These are phyloP conservation scores for Dromaius novaehollandiae DNA, from an alignment of 2,113 vertebrate species.

Conservation along the genomic window DNA sequence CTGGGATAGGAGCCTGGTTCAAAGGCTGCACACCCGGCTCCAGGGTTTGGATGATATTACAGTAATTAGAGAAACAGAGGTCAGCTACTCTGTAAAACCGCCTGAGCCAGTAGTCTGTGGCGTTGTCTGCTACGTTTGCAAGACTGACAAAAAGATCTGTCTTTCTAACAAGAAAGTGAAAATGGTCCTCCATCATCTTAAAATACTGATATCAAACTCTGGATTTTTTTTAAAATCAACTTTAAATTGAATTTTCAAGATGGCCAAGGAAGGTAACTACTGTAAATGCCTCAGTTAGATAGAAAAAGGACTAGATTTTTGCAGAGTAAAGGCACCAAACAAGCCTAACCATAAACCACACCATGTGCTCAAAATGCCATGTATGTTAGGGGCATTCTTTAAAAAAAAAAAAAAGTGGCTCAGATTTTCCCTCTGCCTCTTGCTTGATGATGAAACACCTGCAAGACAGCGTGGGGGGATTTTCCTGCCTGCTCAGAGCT, in stretches of 20 bases:
- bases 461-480: background rate
- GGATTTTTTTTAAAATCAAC: background rate
- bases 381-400: background rate
- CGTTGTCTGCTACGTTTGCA: accelerated
- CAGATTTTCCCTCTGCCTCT: background rate
- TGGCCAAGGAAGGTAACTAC: background rate
- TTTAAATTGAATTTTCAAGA: background rate
- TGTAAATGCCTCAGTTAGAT: background rate
- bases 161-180: background rate
- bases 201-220: background rate
- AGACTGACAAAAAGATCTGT: background rate
- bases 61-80: slow-evolving; percentile 10
- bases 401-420: background rate
- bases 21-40: background rate
- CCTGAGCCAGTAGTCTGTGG: accelerated
- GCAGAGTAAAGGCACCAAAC: background rate
- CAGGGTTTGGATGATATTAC: slow-evolving; percentile 31
- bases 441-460: background rate
- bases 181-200: background rate
- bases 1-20: background rate
- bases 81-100: background rate
- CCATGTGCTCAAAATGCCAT: background rate
- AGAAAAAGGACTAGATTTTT: background rate
- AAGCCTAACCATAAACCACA: accelerated
- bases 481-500: background rate